A percentile compares a stretch with the other conserved stretches of the same genome.
These are phyloP conservation scores for Diadromus collaris DNA, from an alignment of 2,888 invertebrate genomes.

Conservation along the genomic window DNA sequence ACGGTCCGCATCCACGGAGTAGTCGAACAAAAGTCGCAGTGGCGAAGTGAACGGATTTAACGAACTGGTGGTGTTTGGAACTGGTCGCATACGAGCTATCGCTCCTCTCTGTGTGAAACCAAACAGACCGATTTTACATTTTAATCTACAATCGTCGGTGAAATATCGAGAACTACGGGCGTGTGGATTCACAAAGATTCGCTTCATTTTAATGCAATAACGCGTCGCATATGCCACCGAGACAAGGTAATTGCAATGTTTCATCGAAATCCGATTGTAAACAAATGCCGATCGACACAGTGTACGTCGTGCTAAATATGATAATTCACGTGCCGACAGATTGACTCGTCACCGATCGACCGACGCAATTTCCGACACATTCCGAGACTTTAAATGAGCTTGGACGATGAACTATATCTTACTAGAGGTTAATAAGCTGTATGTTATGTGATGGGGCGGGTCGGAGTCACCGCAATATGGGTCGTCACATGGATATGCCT, in stretches of 20 bases:
- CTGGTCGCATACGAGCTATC: background rate
- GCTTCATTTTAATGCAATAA: background rate
- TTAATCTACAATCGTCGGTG: background rate
- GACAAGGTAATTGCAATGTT: background rate
- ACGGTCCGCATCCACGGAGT: background rate
- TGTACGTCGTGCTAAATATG: background rate
- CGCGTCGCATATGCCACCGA: slow-evolving; percentile 8
- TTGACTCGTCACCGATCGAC: background rate
- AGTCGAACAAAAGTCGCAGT: background rate
- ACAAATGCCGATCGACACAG: background rate
- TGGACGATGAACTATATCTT: slow-evolving; percentile 60
- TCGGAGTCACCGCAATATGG: slow-evolving; percentile 75
- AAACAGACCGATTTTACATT: background rate
- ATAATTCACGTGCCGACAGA: background rate
- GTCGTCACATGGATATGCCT: slow-evolving; percentile 77
- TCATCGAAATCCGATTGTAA: background rate
- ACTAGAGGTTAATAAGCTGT: slow-evolving; percentile 53
- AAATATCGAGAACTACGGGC: background rate
- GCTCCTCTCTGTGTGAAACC: background rate
- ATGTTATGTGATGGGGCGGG: slow-evolving; percentile 77
- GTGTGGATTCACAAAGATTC: background rate
- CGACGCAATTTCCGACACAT: background rate
- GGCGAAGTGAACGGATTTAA: slow-evolving; percentile 1
- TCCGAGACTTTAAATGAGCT: slow-evolving; percentile 36
- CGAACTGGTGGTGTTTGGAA: background rate